Conservation (phyloP, 2,888 invertebrate genomes). For the Pyrochroa serraticornis region DNA sequence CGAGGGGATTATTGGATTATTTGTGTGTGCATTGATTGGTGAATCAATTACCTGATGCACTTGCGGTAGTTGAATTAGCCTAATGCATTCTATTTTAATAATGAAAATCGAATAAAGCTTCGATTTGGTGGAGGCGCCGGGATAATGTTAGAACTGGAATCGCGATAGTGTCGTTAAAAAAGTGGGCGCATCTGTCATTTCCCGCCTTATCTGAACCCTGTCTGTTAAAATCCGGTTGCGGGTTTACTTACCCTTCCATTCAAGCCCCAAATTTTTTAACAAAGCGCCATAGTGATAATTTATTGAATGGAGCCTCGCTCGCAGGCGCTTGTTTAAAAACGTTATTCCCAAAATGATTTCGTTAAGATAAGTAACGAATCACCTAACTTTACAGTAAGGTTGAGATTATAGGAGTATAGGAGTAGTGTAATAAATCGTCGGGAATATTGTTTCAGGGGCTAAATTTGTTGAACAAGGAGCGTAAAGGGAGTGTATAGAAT, state of each 20-base stretch:
- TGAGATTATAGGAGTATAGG: constrained; percentile 27
- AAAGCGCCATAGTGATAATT: not conserved
- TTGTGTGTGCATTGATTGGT: constrained; percentile 20
- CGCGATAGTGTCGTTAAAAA: constrained; percentile 17
- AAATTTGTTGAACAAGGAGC: constrained; percentile 30
- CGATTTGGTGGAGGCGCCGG: constrained; percentile 16
- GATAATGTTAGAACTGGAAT: constrained; percentile 9
- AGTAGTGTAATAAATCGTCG: constrained; percentile 32
- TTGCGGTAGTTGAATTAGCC: not conserved
- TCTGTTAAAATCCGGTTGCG: constrained; percentile 11
- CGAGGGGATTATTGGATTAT: no score
- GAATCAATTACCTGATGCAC: constrained; percentile 15
- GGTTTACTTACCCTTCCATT: not conserved
- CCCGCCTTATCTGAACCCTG: constrained; percentile 6
- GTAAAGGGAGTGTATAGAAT: constrained; percentile 30
- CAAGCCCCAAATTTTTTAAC: no score
- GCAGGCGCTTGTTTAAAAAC: constrained; percentile 11
- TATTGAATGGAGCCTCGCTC: not conserved
- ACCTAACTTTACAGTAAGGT: constrained; percentile 19
- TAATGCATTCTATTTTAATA: no score
- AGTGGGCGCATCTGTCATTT: constrained; percentile 18
- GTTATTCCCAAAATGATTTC: constrained; percentile 6
- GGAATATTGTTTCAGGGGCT: constrained; percentile 35
- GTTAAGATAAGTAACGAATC: constrained; percentile 16
- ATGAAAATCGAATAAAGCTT: not conserved